A percentile compares a stretch with the other conserved stretches of the same genome.
phyloP scores from a whole-genome alignment of 2,797 vertebrate genomes.

The Sebastes miniatus region DNA sequence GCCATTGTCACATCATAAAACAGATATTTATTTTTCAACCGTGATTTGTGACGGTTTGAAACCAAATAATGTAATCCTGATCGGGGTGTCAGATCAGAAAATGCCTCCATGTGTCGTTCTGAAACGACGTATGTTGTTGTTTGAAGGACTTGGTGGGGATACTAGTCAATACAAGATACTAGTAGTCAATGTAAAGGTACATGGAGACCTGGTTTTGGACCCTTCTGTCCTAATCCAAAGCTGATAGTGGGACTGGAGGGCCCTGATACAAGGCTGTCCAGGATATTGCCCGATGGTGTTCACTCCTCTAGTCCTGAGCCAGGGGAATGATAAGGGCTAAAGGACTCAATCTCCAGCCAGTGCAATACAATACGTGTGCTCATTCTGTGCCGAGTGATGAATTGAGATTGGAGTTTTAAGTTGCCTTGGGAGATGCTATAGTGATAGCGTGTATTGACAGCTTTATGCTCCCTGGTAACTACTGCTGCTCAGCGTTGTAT shows the following conservation, averaged over 20 bases:
- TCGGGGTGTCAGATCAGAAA: not conserved
- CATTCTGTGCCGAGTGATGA: slow-evolving; percentile 40
- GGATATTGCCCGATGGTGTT: slow-evolving; percentile 19
- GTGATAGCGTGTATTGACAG: slow-evolving; percentile 52
- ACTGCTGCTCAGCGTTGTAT: slow-evolving; percentile 45
- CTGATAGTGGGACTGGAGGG: not conserved
- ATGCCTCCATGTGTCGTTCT: fast-evolving
- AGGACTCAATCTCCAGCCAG: slow-evolving; percentile 42
- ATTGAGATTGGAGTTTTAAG: slow-evolving; percentile 57
- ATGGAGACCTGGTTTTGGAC: not conserved
- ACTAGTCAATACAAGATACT: not conserved
- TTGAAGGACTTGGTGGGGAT: not conserved
- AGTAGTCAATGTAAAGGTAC: not conserved
- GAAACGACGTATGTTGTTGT: not conserved
- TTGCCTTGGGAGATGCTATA: slow-evolving; percentile 54
- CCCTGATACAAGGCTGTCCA: slow-evolving; percentile 1
- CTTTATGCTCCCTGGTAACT: slow-evolving; percentile 61
- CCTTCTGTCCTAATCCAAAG: slow-evolving; percentile 5
- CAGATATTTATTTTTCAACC: not conserved
- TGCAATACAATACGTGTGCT: slow-evolving; percentile 40
- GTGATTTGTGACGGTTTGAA: not conserved
- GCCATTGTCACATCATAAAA: not conserved
- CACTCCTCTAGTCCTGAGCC: slow-evolving; percentile 18
- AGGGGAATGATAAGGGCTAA: slow-evolving; percentile 38
- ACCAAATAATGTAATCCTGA: not conserved